phyloP scores from a whole-genome alignment of 2,888 invertebrate species.

The Cephus pulcher region DNA sequence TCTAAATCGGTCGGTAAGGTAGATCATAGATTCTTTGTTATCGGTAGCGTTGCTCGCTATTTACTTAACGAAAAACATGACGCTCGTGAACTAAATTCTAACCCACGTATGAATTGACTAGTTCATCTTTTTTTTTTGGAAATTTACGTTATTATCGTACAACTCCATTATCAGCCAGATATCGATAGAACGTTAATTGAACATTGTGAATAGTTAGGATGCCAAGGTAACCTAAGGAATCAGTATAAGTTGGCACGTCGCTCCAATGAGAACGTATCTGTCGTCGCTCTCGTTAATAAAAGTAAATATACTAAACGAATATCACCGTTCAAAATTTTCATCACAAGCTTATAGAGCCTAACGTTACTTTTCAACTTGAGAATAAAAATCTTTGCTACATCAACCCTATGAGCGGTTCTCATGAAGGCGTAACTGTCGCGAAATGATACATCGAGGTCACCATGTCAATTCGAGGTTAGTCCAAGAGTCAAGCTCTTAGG shows the following conservation, averaged over 20 bases:
- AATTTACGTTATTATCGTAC: neutral
- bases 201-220: neutral
- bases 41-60: neutral
- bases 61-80: neutral
- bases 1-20: neutral
- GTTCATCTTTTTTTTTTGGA: neutral
- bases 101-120: neutral
- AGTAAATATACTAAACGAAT: neutral
- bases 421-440: neutral
- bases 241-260: neutral
- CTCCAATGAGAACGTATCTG: neutral
- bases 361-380: neutral
- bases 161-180: neutral
- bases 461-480: constrained; percentile 39
- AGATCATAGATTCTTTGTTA: neutral
- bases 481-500: constrained; percentile 8
- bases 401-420: neutral
- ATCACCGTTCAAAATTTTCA: neutral
- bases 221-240: neutral
- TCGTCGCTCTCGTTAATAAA: neutral
- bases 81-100: neutral
- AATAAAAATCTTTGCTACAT: neutral
- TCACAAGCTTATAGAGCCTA: neutral
- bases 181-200: neutral
- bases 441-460: constrained; percentile 28